phyloP scores from a whole-genome alignment of 2,888 invertebrate species.

The Epinotia bilunana region DNA sequence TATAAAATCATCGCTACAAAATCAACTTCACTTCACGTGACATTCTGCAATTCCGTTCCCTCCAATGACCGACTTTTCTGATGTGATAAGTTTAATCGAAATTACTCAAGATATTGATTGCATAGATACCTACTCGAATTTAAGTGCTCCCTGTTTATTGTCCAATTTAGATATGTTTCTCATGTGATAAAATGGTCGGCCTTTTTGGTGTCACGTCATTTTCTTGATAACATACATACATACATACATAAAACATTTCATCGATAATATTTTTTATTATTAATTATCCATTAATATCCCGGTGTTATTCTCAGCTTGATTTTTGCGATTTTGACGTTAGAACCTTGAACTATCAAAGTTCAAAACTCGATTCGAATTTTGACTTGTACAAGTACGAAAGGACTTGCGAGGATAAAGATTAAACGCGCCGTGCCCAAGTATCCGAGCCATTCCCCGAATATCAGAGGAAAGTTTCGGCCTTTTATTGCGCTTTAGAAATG shows the following conservation, averaged over 20 bases:
- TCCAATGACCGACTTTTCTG: conserved; percentile 30
- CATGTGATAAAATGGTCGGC: background rate
- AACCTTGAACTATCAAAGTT: too few species aligned
- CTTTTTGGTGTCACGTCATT: background rate
- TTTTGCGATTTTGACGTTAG: too few species aligned
- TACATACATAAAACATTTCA: too few species aligned
- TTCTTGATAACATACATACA: too few species aligned
- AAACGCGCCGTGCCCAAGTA: too few species aligned
- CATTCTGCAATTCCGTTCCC: conserved; percentile 36
- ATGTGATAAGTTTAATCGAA: conserved; percentile 31
- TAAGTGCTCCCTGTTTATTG: conserved; percentile 2
- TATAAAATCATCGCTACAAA: conserved; percentile 17
- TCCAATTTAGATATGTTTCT: background rate
- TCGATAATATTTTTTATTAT: too few species aligned
- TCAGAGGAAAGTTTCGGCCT: background rate
- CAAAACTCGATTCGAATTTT: too few species aligned
- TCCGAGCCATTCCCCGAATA: conserved; percentile 1
- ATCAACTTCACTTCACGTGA: conserved; percentile 34
- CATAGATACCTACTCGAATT: background rate
- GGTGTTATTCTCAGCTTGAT: too few species aligned
- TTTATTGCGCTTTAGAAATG: conserved; percentile 21
- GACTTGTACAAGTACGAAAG: too few species aligned
- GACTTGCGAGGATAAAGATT: background rate
- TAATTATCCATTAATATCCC: too few species aligned
- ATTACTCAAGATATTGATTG: conserved; percentile 15